A percentile compares a stretch with the other conserved stretches of the same genome.
These are phyloP conservation scores for Anguilla rostrata DNA, from an alignment of 2,113 vertebrate genomes.

Conservation along the genomic window DNA sequence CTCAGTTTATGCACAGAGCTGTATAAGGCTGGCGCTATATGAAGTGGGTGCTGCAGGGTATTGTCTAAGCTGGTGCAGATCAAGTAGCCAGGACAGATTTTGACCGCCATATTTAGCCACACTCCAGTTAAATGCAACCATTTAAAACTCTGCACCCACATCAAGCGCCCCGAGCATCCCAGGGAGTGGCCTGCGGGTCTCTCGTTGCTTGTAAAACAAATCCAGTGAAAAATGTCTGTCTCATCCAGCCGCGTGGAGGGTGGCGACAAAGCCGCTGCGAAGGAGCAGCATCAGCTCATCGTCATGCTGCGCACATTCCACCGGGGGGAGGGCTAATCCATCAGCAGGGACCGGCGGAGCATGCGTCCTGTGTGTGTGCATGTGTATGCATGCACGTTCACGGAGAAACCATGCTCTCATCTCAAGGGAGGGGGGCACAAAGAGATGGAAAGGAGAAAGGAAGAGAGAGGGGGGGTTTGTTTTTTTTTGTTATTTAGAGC, in stretches of 20 bases:
- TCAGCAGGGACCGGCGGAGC: neutral
- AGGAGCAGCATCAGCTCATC: neutral
- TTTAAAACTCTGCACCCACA: neutral
- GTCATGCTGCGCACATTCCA: neutral
- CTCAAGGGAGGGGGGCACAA: neutral
- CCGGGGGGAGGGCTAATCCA: neutral
- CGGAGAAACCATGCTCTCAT: neutral
- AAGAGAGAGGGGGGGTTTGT: neutral
- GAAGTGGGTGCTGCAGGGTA: no score
- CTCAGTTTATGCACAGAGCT: neutral
- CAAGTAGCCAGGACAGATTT: no score
- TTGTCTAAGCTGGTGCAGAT: no score
- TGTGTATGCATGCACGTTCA: neutral
- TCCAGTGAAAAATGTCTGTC: no score
- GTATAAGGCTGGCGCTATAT: neutral
- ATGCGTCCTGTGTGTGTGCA: neutral
- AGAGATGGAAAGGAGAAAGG: neutral
- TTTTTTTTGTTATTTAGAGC: no score
- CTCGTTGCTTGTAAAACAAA: no score
- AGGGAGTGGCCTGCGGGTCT: neutral
- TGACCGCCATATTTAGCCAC: no score
- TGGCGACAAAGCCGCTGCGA: neutral
- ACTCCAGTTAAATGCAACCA: no score
- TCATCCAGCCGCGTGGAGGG: no score
- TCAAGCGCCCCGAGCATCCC: neutral